Conservation (phyloP, 2,797 vertebrate species). For the Characodon lateralis region DNA sequence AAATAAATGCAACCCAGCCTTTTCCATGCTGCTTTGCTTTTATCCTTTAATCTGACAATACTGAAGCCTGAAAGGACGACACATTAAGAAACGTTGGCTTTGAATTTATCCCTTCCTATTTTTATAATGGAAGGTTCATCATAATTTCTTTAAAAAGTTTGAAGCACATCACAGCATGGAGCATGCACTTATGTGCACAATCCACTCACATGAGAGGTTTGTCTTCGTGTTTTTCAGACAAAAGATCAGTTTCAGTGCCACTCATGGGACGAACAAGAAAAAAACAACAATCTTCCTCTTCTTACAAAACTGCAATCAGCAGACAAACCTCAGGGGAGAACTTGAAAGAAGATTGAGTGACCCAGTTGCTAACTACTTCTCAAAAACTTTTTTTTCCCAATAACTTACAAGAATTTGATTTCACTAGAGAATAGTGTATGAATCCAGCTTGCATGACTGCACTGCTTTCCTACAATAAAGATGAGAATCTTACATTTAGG, state of each 20-base stretch:
- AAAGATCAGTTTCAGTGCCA: slow-evolving; percentile 33
- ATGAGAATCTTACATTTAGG: slow-evolving; percentile 84
- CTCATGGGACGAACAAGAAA: slow-evolving; percentile 27
- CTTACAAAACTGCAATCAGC: slow-evolving; percentile 70
- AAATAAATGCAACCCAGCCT: slow-evolving; percentile 32
- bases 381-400: slow-evolving; percentile 41
- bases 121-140: background rate
- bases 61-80: background rate
- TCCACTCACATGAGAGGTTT: slow-evolving; percentile 11
- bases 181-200: slow-evolving; percentile 22
- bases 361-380: slow-evolving; percentile 59
- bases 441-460: background rate
- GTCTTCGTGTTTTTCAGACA: slow-evolving; percentile 10
- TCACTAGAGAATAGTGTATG: slow-evolving; percentile 17
- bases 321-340: slow-evolving; percentile 67
- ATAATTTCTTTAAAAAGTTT: slow-evolving; percentile 2
- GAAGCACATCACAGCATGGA: background rate
- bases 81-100: background rate
- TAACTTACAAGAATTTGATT: slow-evolving; percentile 20
- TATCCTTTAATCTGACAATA: slow-evolving; percentile 15
- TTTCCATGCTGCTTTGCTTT: slow-evolving; percentile 3
- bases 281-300: slow-evolving; percentile 36
- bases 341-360: slow-evolving; percentile 62
- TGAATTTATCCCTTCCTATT: background rate
- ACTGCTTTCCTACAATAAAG: background rate